phyloP scores from a whole-genome alignment of 2,888 invertebrate species.

The Plagodis pulveraria region DNA sequence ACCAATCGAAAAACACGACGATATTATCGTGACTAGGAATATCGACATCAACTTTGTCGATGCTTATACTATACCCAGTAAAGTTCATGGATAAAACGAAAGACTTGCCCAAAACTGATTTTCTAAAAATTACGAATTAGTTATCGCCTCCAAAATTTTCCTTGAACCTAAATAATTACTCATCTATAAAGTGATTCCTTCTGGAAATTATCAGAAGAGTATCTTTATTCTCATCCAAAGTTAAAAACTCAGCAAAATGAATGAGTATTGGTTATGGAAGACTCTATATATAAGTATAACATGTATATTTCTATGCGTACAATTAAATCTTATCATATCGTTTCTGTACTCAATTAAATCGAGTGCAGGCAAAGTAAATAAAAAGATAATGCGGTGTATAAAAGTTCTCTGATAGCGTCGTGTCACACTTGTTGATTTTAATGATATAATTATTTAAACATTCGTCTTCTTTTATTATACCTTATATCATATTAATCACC shows the following conservation, averaged over 20 bases:
- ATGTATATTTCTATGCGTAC: conserved; percentile 6
- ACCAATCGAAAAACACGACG: conserved; percentile 53
- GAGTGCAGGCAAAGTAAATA: conserved; percentile 17
- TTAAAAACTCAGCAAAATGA: conserved; percentile 9
- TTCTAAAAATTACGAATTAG: neutral
- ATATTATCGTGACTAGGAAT: conserved; percentile 48
- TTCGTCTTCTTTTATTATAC: conserved; percentile 40
- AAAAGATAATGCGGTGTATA: conserved; percentile 18
- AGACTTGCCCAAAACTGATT: conserved; percentile 1
- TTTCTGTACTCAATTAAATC: conserved; percentile 28
- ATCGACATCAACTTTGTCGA: conserved; percentile 44
- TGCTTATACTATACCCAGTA: conserved; percentile 46
- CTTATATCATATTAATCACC: conserved; percentile 36
- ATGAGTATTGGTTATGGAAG: conserved; percentile 10
- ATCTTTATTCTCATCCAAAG: conserved; percentile 8
- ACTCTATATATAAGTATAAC: conserved; percentile 8
- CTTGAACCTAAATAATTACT: neutral
- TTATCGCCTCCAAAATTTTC: neutral
- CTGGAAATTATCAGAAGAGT: no score
- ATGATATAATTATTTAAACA: conserved; percentile 49
- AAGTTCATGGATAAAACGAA: conserved; percentile 46
- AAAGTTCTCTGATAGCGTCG: conserved; percentile 30
- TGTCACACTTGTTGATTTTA: conserved; percentile 48
- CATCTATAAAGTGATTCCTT: no score
- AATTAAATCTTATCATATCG: conserved; percentile 20